Evolutionary conservation across 2,888 invertebrate genomes (phyloP).

Genomic region (Cantharis rufa): DNA sequence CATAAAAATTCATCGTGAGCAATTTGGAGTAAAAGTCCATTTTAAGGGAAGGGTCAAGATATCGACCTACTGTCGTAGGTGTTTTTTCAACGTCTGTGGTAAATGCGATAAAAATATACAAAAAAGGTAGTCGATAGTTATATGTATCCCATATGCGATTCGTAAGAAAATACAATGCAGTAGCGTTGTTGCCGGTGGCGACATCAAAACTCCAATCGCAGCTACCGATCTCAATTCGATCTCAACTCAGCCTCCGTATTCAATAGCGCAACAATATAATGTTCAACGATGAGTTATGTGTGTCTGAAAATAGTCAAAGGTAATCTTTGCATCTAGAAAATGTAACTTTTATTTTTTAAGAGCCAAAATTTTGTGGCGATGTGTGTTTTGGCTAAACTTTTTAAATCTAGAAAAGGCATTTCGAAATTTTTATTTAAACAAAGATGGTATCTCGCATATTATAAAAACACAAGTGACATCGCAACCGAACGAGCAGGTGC

Average conservation of each 20-base stretch:
- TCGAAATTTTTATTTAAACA: neutral
- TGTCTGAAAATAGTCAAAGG: slow-evolving; percentile 35
- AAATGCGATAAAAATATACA: slow-evolving; percentile 20
- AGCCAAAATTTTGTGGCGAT: neutral
- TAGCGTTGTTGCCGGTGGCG: slow-evolving; percentile 44
- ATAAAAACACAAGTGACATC: slow-evolving; percentile 3
- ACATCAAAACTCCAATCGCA: slow-evolving; percentile 47
- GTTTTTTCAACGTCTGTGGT: slow-evolving; percentile 2
- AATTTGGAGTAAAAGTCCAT: neutral
- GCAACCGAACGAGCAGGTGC: neutral
- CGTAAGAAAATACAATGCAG: slow-evolving; percentile 36
- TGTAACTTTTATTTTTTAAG: neutral
- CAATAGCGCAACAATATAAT: slow-evolving; percentile 51
- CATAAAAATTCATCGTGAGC: neutral
- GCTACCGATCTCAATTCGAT: slow-evolving; percentile 50
- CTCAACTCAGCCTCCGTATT: slow-evolving; percentile 44
- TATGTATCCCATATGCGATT: slow-evolving; percentile 26
- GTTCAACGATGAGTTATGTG: slow-evolving; percentile 50
- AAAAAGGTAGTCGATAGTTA: slow-evolving; percentile 19
- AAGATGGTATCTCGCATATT: neutral
- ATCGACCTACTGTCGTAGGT: neutral
- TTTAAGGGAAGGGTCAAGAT: neutral
- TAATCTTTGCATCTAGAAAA: neutral
- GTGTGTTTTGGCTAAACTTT: neutral
- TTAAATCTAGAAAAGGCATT: neutral